These are phyloP conservation scores for Prolemur simus DNA, from an alignment of 2,113 vertebrate genomes.

Conservation along the genomic window DNA sequence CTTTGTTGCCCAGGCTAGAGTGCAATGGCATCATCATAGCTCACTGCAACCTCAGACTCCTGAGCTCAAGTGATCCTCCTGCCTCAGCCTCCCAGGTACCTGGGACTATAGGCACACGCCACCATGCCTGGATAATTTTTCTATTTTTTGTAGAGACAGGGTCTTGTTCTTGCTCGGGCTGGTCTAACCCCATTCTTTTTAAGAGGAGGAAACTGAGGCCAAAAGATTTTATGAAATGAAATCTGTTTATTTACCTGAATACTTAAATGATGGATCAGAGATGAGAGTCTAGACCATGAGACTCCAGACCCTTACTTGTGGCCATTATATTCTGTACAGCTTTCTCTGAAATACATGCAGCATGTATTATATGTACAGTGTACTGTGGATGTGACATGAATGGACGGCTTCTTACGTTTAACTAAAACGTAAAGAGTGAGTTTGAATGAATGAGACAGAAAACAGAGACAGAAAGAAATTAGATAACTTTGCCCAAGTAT, in stretches of 20 bases:
- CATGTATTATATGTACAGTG: background rate
- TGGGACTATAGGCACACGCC: no score
- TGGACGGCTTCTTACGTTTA: background rate
- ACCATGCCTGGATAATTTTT: no score
- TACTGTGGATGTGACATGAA: background rate
- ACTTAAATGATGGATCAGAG: background rate
- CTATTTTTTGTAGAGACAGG: no score
- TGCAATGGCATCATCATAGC: no score
- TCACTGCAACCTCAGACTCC: no score
- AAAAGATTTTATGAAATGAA: background rate
- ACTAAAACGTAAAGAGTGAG: background rate
- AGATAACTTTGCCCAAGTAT: background rate
- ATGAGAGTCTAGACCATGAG: background rate
- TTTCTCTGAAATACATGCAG: background rate
- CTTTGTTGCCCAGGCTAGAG: no score
- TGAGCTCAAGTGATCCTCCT: no score
- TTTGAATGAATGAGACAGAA: background rate
- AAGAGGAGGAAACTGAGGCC: background rate
- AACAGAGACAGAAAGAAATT: background rate
- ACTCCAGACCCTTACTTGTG: background rate
- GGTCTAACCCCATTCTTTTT: background rate
- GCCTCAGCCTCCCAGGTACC: no score
- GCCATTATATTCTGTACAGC: background rate
- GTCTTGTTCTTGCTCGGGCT: no score
- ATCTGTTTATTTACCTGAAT: background rate